Evolutionary conservation across 2,113 vertebrate species (phyloP).

Genomic region (Hiodon alosoides): DNA sequence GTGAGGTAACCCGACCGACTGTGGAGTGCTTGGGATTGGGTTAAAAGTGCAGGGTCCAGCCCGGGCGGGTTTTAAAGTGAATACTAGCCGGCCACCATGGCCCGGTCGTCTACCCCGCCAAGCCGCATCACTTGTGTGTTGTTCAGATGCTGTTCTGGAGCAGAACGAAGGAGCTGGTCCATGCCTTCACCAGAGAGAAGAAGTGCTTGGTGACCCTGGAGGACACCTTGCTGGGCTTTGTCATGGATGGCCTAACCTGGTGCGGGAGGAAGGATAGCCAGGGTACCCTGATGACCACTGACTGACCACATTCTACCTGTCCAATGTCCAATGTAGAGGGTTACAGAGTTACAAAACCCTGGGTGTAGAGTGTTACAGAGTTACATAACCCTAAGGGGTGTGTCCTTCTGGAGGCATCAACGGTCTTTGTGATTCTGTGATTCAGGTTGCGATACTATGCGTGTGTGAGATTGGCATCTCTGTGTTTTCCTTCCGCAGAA

Average conservation of each 20-base stretch:
- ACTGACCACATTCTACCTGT: too few relatives aligned
- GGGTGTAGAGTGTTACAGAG: too few relatives aligned
- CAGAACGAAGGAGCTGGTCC: slow-evolving; percentile 62
- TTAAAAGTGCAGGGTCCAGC: too few relatives aligned
- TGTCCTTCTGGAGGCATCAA: neutral
- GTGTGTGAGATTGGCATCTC: neutral
- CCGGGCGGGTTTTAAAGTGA: too few relatives aligned
- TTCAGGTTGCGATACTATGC: neutral
- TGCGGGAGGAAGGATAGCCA: slow-evolving; percentile 66
- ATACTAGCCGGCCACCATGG: neutral
- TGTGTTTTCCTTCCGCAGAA: slow-evolving; percentile 39
- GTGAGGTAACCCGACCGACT: neutral
- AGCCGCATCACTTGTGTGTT: neutral
- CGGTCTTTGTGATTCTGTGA: neutral
- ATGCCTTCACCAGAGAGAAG: slow-evolving; percentile 49
- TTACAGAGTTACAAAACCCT: too few relatives aligned
- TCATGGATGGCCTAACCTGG: slow-evolving; percentile 68
- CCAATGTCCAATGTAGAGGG: too few relatives aligned
- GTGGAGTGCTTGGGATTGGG: too few relatives aligned
- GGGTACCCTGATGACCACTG: slow-evolving; percentile 32
- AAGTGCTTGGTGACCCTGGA: slow-evolving; percentile 68
- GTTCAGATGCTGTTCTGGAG: slow-evolving; percentile 82
- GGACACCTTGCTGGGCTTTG: slow-evolving; percentile 70
- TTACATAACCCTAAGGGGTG: too few relatives aligned
- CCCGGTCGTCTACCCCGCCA: neutral